Conservation (phyloP, 2,797 vertebrate genomes). For the Labroides dimidiatus region DNA sequence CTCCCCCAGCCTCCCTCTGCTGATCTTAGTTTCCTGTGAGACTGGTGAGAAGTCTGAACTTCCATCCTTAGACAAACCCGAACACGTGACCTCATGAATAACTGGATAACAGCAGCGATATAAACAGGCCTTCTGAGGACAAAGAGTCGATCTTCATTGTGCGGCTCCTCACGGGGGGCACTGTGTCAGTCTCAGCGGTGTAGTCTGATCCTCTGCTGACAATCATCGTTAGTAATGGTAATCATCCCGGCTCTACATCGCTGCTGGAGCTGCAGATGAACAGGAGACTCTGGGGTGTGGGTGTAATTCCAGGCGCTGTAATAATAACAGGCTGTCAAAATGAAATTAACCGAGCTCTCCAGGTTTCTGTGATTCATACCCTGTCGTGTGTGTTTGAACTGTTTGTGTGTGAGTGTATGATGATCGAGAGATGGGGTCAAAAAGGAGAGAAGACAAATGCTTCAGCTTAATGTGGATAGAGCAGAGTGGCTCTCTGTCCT, state of each 20-base stretch:
- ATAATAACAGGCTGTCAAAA: conserved; percentile 26
- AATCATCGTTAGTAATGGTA: conserved; percentile 35
- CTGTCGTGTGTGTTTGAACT: background rate
- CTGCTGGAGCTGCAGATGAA: conserved; percentile 14
- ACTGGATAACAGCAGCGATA: conserved; percentile 15
- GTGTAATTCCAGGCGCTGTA: conserved; percentile 26
- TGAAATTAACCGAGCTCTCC: conserved; percentile 22
- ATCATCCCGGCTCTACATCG: conserved; percentile 13
- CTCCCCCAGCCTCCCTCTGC: background rate
- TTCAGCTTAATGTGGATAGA: background rate
- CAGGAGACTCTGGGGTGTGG: conserved; percentile 12
- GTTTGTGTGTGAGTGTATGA: background rate
- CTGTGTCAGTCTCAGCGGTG: conserved; percentile 1
- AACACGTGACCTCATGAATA: conserved; percentile 29
- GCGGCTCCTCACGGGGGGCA: background rate
- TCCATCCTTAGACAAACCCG: background rate
- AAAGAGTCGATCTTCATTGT: conserved; percentile 20
- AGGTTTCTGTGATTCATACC: background rate
- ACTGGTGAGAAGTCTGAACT: background rate
- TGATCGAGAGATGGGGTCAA: conserved; percentile 15
- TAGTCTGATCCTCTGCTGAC: conserved; percentile 19
- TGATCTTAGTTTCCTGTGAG: background rate
- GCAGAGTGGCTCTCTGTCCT: background rate
- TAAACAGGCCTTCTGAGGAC: conserved; percentile 27
- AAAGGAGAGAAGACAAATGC: background rate